Conservation (phyloP, 2,888 invertebrate species). For the Sicus ferrugineus region DNA sequence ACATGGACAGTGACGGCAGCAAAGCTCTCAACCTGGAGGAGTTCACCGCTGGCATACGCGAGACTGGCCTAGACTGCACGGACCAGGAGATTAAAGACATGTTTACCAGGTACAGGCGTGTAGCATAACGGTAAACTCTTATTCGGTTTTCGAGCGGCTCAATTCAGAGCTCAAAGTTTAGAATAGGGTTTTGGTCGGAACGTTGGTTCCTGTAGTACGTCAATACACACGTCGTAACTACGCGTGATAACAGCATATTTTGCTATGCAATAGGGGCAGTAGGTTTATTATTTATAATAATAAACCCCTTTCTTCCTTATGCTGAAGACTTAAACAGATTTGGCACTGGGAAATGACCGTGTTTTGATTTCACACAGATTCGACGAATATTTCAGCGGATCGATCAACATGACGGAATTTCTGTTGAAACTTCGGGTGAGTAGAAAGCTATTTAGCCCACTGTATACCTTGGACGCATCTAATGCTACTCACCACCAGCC, state of each 20-base stretch:
- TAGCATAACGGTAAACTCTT: too few species aligned
- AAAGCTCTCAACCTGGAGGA: conserved; percentile 81
- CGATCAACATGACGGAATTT: conserved; percentile 89
- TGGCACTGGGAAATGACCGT: background rate
- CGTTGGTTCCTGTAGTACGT: too few species aligned
- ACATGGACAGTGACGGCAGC: conserved; percentile 92
- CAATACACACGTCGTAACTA: too few species aligned
- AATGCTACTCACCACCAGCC: conserved; percentile 69
- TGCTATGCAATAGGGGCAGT: background rate
- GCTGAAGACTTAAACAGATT: background rate
- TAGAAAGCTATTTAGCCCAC: conserved; percentile 19
- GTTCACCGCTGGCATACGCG: conserved; percentile 79
- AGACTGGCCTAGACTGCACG: conserved; percentile 76
- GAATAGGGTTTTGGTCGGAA: too few species aligned
- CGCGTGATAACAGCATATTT: too few species aligned
- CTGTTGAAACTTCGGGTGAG: conserved; percentile 81
- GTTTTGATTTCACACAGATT: conserved; percentile 64
- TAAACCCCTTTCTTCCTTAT: background rate
- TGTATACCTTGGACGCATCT: background rate
- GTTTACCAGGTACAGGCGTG: conserved; percentile 50
- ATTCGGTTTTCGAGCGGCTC: too few species aligned
- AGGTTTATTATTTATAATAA: background rate
- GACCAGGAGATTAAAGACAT: conserved; percentile 64
- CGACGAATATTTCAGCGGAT: conserved; percentile 83
- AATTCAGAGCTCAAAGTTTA: too few species aligned